Evolutionary conservation across 2,113 vertebrate species (phyloP).

Genomic region (Lontra canadensis): DNA sequence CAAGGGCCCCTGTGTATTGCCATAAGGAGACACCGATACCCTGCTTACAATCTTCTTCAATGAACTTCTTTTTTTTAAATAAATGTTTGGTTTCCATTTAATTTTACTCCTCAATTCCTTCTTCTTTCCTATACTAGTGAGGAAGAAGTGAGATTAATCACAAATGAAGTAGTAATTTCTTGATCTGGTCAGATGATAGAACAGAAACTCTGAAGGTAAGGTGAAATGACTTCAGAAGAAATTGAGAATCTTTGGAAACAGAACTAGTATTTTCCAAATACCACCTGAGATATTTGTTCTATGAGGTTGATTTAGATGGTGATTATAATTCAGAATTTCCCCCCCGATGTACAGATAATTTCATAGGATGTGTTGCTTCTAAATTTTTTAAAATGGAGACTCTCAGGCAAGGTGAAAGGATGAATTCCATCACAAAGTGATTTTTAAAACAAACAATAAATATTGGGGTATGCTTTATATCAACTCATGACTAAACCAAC

Average conservation of each 20-base stretch:
- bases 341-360: neutral
- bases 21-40: neutral
- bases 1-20: neutral
- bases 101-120: neutral
- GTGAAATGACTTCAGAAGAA: slow-evolving; percentile 57
- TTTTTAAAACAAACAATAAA: neutral
- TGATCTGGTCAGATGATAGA: neutral
- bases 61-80: neutral
- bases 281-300: slow-evolving; percentile 6
- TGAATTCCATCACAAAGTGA: neutral
- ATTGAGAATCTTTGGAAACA: slow-evolving; percentile 64
- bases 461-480: neutral
- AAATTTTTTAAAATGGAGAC: slow-evolving; percentile 1
- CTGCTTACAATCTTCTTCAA: neutral
- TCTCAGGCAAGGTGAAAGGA: neutral
- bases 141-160: neutral
- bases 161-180: neutral
- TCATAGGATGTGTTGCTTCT: neutral
- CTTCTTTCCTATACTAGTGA: neutral
- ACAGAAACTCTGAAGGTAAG: slow-evolving; percentile 24
- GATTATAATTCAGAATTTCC: neutral
- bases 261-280: slow-evolving; percentile 61
- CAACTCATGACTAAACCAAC: neutral
- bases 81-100: neutral
- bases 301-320: slow-evolving; percentile 44